A percentile compares a stretch with the other conserved stretches of the same genome.
These are phyloP conservation scores for Gnatocerus cornutus DNA, from an alignment of 2,888 invertebrate genomes.

Conservation along the genomic window DNA sequence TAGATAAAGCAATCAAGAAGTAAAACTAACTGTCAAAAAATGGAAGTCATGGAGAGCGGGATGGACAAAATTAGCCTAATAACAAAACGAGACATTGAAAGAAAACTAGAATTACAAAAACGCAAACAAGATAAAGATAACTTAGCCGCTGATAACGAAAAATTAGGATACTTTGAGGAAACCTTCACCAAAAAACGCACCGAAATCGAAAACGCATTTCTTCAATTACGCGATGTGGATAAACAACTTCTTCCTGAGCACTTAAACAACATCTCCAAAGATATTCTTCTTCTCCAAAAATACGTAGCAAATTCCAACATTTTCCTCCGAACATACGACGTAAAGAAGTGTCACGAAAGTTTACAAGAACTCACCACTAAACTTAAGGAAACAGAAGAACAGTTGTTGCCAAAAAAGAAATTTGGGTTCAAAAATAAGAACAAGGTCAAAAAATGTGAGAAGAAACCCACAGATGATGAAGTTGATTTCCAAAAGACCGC, in stretches of 20 bases:
- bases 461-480: slow-evolving; percentile 70
- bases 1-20: slow-evolving; percentile 69
- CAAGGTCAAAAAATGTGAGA: slow-evolving; percentile 64
- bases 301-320: slow-evolving; percentile 86
- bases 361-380: slow-evolving; percentile 82
- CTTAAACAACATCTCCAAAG: slow-evolving; percentile 81
- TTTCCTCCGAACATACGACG: slow-evolving; percentile 86
- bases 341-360: slow-evolving; percentile 84
- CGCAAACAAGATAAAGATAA: slow-evolving; percentile 78
- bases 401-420: slow-evolving; percentile 86
- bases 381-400: slow-evolving; percentile 81
- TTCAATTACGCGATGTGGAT: slow-evolving; percentile 71
- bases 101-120: slow-evolving; percentile 78
- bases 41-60: slow-evolving; percentile 63
- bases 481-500: slow-evolving; percentile 69
- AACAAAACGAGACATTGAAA: slow-evolving; percentile 76
- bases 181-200: slow-evolving; percentile 80
- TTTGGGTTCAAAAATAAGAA: slow-evolving; percentile 87
- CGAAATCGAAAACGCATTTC: slow-evolving; percentile 78
- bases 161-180: slow-evolving; percentile 81
- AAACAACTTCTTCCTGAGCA: slow-evolving; percentile 73
- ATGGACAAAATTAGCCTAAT: slow-evolving; percentile 71
- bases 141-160: slow-evolving; percentile 77
- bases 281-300: slow-evolving; percentile 84
- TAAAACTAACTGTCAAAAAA: slow-evolving; percentile 65